Evolutionary conservation across 2,113 vertebrate genomes (phyloP).

Genomic region (Diadophis punctatus): DNA sequence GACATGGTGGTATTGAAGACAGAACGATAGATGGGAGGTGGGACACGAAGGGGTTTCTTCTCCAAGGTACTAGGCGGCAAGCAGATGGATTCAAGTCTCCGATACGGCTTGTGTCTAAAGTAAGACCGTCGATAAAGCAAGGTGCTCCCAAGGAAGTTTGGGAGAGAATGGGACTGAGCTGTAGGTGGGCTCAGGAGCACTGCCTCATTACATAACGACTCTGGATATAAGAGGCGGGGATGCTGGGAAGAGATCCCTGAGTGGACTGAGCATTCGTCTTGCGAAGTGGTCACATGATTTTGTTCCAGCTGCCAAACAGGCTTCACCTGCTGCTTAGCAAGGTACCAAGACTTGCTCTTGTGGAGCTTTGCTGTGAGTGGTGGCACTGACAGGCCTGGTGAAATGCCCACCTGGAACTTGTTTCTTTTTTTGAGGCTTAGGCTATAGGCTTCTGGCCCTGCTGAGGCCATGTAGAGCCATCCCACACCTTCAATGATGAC

Average conservation of each 20-base stretch:
- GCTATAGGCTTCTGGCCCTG: slow-evolving; percentile 55
- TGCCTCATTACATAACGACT: slow-evolving; percentile 35
- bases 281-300: slow-evolving; percentile 50
- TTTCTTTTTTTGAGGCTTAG: slow-evolving; percentile 53
- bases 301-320: slow-evolving; percentile 56
- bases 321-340: slow-evolving; percentile 46
- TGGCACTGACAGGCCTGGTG: slow-evolving; percentile 22
- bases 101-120: slow-evolving; percentile 52
- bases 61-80: slow-evolving; percentile 50
- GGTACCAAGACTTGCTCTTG: slow-evolving; percentile 45
- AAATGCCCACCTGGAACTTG: slow-evolving; percentile 16
- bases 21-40: slow-evolving; percentile 15
- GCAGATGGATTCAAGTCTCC: slow-evolving; percentile 60
- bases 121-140: slow-evolving; percentile 60
- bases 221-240: slow-evolving; percentile 54
- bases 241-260: slow-evolving; percentile 51
- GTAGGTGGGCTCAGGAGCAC: slow-evolving; percentile 27
- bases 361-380: slow-evolving; percentile 28
- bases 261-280: slow-evolving; percentile 30
- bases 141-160: slow-evolving; percentile 46
- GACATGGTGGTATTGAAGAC: slow-evolving; percentile 62
- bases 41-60: slow-evolving; percentile 53
- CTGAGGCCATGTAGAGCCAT: slow-evolving; percentile 71
- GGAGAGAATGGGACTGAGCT: slow-evolving; percentile 41
- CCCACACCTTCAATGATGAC: slow-evolving; percentile 45